Evolutionary conservation across 2,797 vertebrate genomes (phyloP), one percentile per base, ranked within the genome.

Genomic region (Tenualosa thibaudeaui): DNA sequence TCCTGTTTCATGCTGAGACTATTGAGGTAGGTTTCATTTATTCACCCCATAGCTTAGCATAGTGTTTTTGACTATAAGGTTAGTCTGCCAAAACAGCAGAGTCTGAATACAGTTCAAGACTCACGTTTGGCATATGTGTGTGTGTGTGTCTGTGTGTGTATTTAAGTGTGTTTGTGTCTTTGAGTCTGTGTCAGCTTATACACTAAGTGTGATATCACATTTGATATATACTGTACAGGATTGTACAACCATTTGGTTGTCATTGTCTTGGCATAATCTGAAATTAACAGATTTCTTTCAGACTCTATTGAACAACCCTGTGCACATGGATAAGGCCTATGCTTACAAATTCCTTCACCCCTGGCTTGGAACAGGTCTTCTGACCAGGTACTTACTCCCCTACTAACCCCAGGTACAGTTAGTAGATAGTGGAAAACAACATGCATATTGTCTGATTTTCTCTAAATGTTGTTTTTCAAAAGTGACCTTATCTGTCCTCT

Each of bases 331-430:
- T 81, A 99, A 99, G 90, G 92, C 97, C 0, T 93, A 89, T 84
- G 0, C 91, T 3, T 99, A 99, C 86, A 89, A 54, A 5, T 99
- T 99, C 86, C 91, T 99, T 51, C 94, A 98, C 9, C 97, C 98
- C 0, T 99, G 98, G 98, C 96, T 99, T 75, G 97, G 98, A 84
- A 96, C 96, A 9, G 98, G 98, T 54, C 96, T 99, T 65, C 95
- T 99, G 46, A 99, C 98, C 0, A 99, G 98, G 98, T 99, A 94
- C 51, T 19, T 15, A 71, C 31, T 31, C 31, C 31, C 31, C 31
- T 31, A n/a, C 12, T 31, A n/a, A 10, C 62, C 12, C 26, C 31
- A 9, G 24, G 8, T 31, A 2, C 24, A 68, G 2, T 68, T 26
- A 13, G 31, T 71, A 53, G 10, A 53, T 53, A 53, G 53, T 56